Base-by-base conservation (phyloP, 37 sponge, comb jelly and placozoan species). In the Amphimedon queenslandica region DNA sequence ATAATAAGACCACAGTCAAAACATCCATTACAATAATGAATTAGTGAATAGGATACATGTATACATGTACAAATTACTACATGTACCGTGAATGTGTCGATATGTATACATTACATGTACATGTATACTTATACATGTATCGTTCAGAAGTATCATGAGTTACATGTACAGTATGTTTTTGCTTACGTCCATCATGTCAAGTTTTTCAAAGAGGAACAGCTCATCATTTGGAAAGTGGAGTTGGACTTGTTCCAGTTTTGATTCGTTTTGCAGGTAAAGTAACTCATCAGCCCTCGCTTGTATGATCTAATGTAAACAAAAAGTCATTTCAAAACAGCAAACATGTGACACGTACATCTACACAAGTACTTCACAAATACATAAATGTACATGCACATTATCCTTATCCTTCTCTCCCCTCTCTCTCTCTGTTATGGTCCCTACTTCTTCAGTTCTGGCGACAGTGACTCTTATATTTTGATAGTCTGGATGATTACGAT, bases 221-320 rank as follows among this genome's bases (percentile, higher is more conserved):
- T 65, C 21, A 13, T 88, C 79, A 23, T 66, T 42, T 33, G 83
- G 89, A 56, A 88, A 88, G 8, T 79, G 74, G 1, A 40, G 24
- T 74, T 88, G 89, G 35, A 88, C 84, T 53, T 77, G 83, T 6
- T 61, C 58, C 32, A 88, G 37, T 38, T 82, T 88, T 53, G 36
- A 27, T 79, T 88, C 84, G 71, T 88, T 88, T 77, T 82, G 56
- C 41, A 41, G 42, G 23, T 66, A 35, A 23, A 66, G 72, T 27
- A 88, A 27, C 21, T 70, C 57, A 11, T 82, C 57, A 29, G 81
- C 89, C 5, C 89, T 51, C 1, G 70, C 64, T 38, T 82, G 74
- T 4, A 82, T 74, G 60, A 88, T 77, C 89, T 88, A 61, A 25
- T 70, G 21, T 30, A 8, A 53, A 20, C 34, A 33, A 40, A 18